These are phyloP conservation scores for Eubasilissa splendida DNA, from an alignment of 2,888 invertebrate species.

Conservation along the genomic window DNA sequence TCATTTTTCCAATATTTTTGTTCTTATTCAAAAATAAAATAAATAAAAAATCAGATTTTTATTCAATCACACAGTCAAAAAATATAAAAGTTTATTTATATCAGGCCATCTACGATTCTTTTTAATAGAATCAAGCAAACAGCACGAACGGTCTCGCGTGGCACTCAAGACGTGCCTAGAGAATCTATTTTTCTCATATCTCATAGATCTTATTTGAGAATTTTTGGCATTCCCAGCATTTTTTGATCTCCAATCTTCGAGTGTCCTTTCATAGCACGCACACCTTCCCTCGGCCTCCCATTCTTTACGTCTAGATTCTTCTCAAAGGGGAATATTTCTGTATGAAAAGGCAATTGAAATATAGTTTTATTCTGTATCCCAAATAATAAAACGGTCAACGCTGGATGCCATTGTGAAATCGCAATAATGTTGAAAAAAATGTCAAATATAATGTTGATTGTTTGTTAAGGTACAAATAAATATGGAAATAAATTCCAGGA, in stretches of 20 bases:
- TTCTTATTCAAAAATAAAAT: too few species aligned
- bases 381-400: constrained; percentile 47
- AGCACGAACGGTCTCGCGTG: constrained; percentile 4
- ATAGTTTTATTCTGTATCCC: constrained; percentile 52
- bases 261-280: constrained; percentile 51
- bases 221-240: constrained; percentile 56
- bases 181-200: constrained; percentile 50
- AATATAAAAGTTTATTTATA: background rate
- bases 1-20: too few species aligned
- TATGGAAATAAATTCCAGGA: background rate
- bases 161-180: background rate
- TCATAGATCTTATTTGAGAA: constrained; percentile 55
- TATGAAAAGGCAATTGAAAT: constrained; percentile 54
- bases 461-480: too few species aligned
- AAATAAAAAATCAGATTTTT: too few species aligned
- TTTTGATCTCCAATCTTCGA: constrained; percentile 58
- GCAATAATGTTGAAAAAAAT: constrained; percentile 28
- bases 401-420: constrained; percentile 24
- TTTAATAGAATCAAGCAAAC: background rate
- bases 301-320: constrained; percentile 29
- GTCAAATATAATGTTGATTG: constrained; percentile 4
- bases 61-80: background rate
- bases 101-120: background rate
- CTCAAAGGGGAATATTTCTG: constrained; percentile 47
- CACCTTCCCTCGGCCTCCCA: constrained; percentile 29